Conservation (phyloP, 2,113 vertebrate genomes). For the Engystomops pustulosus region DNA sequence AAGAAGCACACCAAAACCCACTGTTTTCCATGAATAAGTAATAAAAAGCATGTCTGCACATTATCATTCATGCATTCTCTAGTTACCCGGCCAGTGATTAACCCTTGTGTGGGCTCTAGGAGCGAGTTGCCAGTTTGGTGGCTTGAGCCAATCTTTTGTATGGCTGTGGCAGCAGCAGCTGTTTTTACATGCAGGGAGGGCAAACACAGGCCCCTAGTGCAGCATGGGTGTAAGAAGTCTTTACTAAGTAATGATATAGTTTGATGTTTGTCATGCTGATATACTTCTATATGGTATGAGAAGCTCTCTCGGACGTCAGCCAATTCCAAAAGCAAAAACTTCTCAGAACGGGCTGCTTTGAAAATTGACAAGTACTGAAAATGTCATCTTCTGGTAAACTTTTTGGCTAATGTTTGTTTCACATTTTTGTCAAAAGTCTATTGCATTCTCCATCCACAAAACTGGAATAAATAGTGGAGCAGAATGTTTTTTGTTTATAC, state of each 20-base stretch:
- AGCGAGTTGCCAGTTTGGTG: slow-evolving; percentile 20
- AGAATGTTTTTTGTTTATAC: too few species aligned
- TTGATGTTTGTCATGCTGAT: too few species aligned
- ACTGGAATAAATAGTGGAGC: too few species aligned
- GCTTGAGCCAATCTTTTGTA: background rate
- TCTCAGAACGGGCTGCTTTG: too few species aligned
- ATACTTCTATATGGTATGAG: too few species aligned
- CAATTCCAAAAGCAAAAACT: too few species aligned
- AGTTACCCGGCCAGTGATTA: slow-evolving; percentile 75
- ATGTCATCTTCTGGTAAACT: too few species aligned
- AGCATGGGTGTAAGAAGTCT: background rate
- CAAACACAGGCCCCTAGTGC: background rate
- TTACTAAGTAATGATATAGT: background rate
- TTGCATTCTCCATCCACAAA: too few species aligned
- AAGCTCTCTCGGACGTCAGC: too few species aligned
- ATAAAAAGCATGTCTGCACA: slow-evolving; percentile 87
- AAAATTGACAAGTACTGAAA: too few species aligned
- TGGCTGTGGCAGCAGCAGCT: background rate
- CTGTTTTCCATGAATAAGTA: slow-evolving; percentile 95
- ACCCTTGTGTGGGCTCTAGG: slow-evolving; percentile 31
- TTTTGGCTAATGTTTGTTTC: too few species aligned
- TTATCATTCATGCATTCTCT: slow-evolving; percentile 86
- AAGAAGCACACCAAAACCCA: slow-evolving; percentile 88
- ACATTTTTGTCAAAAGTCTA: too few species aligned
- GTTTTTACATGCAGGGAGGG: background rate